Base-by-base conservation (phyloP, 2,888 invertebrate species). In the Oscheius sp. region DNA sequence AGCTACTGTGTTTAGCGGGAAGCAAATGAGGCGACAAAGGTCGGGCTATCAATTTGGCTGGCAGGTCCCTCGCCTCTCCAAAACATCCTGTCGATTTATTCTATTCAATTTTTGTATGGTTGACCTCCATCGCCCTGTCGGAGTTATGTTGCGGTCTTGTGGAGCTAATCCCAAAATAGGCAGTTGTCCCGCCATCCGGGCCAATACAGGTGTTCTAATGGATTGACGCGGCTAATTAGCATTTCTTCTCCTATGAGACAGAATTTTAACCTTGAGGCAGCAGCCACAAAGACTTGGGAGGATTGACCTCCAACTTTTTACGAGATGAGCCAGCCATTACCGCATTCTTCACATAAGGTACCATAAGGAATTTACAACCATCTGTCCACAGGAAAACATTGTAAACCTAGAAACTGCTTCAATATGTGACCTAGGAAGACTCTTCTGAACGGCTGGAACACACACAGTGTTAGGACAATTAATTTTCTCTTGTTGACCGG, bases 81-180 rank as follows among this genome's bases (percentile, higher is more conserved):
- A 25, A 23, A 35, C 29, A 29, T 58, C n/a, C 7, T 2, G 7
- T 58, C 35, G 13, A 12, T 58, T 29, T 58, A n/a, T 58, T 23
- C 27, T 16, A 16, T n/a, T 35, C 58, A 45, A 43, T 41, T n/a
- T 43, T 61, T 43, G 29, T 45, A 43, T 41, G 61, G 61, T 41
- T 61, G 61, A 61, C 61, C 61, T 61, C 61, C 35, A 9, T 35
- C 35, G 35, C 5, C 35, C 35, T 3, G 35, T 3, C 9, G 3
- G 43, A 43, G 61, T 61, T 61, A 43, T 61, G 18, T 61, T 61
- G 61, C 43, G 12, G 21, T 61, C 12, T 21, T 13, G n/a, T 16
- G n/a, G 61, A 43, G 21, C 61, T 61, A 61, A 61, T 61, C 61
- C 61, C 43, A 61, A 61, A 61, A 61, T 61, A 21, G 45, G 43